Evolutionary conservation across 2,888 invertebrate species (phyloP).

Genomic region (Cephalotes varians): DNA sequence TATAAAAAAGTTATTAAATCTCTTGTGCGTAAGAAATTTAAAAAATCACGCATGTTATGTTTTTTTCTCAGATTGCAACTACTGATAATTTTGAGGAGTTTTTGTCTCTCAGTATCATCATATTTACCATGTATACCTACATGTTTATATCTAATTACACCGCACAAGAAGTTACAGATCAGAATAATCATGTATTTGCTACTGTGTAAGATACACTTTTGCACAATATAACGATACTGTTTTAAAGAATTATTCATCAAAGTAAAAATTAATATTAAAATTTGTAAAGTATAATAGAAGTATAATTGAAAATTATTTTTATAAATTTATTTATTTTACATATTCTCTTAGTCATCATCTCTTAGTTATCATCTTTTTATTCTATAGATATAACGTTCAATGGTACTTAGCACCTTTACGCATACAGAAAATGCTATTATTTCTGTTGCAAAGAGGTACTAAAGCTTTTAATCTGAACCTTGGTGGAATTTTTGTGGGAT

Average conservation of each 20-base stretch:
- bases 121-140: neutral
- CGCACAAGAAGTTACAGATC: conserved; percentile 2
- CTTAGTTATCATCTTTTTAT: neutral
- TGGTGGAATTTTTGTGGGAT: conserved; percentile 10
- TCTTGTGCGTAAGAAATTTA: neutral
- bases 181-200: neutral
- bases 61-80: neutral
- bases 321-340: too few species aligned
- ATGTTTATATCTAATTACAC: neutral
- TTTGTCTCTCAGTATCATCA: too few species aligned
- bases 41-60: neutral
- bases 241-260: too few species aligned
- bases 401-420: conserved; percentile 1
- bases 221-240: neutral
- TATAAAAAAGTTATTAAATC: neutral
- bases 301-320: neutral
- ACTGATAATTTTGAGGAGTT: too few species aligned
- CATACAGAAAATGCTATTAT: conserved; percentile 25
- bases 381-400: neutral
- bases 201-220: neutral
- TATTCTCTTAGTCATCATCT: too few species aligned
- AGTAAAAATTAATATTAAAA: neutral
- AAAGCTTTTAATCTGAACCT: neutral
- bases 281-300: too few species aligned
- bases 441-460: conserved; percentile 5